phyloP scores from a whole-genome alignment of 1,140 invertebrate genomes.

The Solenopsis fugax region DNA sequence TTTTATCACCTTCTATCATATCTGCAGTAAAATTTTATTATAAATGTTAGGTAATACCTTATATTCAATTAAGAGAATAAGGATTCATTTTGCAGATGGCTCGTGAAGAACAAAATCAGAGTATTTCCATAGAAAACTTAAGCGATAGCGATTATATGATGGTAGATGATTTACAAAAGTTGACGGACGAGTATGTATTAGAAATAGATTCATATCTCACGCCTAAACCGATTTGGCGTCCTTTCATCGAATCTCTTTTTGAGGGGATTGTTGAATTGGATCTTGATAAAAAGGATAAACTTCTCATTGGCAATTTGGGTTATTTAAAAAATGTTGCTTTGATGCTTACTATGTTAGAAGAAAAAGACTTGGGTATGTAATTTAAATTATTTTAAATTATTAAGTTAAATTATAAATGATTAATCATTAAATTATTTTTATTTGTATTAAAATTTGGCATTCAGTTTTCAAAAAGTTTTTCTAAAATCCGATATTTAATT shows the following conservation, averaged over 20 bases:
- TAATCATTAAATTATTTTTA: background rate
- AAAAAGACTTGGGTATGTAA: constrained; percentile 85
- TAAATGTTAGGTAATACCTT: background rate
- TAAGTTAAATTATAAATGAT: too few relatives aligned
- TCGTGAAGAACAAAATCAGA: constrained; percentile 85
- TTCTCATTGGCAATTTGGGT: constrained; percentile 89
- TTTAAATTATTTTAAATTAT: background rate
- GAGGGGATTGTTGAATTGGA: constrained; percentile 86
- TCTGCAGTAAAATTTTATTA: constrained; percentile 3
- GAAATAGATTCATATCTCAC: constrained; percentile 84
- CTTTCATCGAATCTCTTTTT: constrained; percentile 89
- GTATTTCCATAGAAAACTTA: constrained; percentile 85
- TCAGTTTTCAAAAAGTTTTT: background rate
- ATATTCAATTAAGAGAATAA: background rate
- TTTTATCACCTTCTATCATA: background rate
- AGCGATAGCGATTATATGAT: constrained; percentile 88
- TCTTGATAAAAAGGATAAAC: constrained; percentile 86
- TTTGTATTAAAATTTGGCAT: background rate
- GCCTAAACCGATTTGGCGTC: constrained; percentile 88
- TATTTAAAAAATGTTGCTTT: constrained; percentile 88
- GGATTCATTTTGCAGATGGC: constrained; percentile 84
- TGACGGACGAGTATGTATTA: constrained; percentile 88
- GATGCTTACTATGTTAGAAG: constrained; percentile 86
- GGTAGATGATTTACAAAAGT: constrained; percentile 88
- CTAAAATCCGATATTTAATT: background rate